A percentile compares a stretch with the other conserved stretches of the same genome.
phyloP scores from a whole-genome alignment of 2,113 vertebrate species.

The Danionella cerebrum region DNA sequence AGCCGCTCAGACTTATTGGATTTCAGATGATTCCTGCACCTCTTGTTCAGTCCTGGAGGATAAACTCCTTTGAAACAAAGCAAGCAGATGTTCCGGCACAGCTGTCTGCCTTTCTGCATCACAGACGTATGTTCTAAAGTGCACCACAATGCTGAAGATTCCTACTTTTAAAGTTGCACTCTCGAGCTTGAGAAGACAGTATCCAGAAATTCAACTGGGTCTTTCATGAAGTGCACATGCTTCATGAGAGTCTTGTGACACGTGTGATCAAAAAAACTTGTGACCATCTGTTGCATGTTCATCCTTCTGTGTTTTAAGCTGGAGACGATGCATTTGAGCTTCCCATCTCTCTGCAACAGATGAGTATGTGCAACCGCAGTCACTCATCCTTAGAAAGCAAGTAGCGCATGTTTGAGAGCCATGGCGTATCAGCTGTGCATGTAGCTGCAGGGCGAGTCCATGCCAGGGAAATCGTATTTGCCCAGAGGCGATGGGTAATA shows the following conservation, averaged over 20 bases:
- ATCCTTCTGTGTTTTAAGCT: neutral
- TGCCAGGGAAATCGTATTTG: constrained; percentile 85
- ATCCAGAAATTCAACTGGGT: neutral
- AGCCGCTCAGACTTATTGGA: too few species aligned
- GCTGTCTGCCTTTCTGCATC: neutral
- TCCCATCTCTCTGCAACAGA: neutral
- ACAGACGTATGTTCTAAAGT: neutral
- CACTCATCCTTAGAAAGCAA: neutral
- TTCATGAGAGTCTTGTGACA: neutral
- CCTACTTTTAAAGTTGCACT: neutral
- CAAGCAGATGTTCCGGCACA: too few species aligned
- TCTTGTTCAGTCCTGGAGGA: too few species aligned
- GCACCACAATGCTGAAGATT: neutral
- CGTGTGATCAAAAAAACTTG: neutral
- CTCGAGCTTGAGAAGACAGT: neutral
- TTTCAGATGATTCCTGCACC: too few species aligned
- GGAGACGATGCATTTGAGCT: too few species aligned
- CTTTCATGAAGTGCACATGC: constrained; percentile 1
- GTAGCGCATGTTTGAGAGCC: neutral
- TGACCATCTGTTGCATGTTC: neutral
- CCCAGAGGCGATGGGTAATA: constrained; percentile 86
- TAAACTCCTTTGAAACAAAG: too few species aligned
- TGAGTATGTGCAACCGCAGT: neutral
- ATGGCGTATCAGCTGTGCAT: constrained; percentile 80
- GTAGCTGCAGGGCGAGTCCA: constrained; percentile 87